Percentiles rank a stretch among this genome's conserved stretches.
phyloP scores from a whole-genome alignment of 2,888 invertebrate species.

The Augiades crinisus region DNA sequence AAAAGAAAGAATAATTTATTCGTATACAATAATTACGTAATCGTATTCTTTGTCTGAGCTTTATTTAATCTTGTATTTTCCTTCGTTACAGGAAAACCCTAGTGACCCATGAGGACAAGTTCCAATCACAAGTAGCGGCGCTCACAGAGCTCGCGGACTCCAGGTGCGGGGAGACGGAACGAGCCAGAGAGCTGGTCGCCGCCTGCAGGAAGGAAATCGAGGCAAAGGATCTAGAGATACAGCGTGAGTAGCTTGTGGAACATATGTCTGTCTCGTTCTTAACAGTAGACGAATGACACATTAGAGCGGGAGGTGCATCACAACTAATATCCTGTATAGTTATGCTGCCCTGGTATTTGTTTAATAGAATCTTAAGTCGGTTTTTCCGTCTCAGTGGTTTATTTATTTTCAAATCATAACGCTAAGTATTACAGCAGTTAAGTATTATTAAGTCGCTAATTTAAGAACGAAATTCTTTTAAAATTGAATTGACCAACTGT shows the following conservation, averaged over 20 bases:
- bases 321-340: background rate
- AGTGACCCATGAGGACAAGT: slow-evolving; percentile 82
- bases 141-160: slow-evolving; percentile 79
- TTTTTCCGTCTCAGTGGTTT: no score
- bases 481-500: no score
- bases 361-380: background rate
- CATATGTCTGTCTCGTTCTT: background rate
- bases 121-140: slow-evolving; percentile 81
- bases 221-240: slow-evolving; percentile 82
- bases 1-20: no score
- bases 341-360: background rate
- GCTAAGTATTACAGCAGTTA: no score
- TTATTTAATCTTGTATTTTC: no score
- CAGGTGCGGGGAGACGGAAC: slow-evolving; percentile 79
- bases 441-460: no score
- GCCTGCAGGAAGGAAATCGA: slow-evolving; percentile 82
- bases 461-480: no score
- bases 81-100: slow-evolving; percentile 83
- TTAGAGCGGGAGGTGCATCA: background rate
- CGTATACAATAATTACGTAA: no score
- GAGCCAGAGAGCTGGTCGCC: slow-evolving; percentile 79
- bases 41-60: background rate
- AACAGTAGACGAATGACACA: background rate
- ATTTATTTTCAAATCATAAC: no score
- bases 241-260: slow-evolving; percentile 83